These are phyloP conservation scores for Bufo bufo DNA, from an alignment of 2,113 vertebrate species.

Conservation along the genomic window DNA sequence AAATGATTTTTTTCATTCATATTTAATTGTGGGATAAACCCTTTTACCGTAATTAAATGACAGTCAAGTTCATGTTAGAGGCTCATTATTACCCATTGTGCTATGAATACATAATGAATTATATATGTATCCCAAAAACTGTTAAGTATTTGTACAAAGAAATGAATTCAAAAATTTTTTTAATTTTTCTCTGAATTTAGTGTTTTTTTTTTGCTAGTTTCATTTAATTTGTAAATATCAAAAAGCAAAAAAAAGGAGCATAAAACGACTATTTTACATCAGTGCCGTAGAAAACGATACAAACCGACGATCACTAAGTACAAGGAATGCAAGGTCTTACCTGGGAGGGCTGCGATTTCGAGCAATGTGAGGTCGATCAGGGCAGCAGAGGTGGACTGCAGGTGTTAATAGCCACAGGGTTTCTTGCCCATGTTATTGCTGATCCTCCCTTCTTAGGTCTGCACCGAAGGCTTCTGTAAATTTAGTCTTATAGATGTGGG, in stretches of 20 bases:
- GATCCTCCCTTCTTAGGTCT: slow-evolving; percentile 8
- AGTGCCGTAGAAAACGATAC: not conserved
- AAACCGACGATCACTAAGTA: not conserved
- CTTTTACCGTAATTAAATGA: not conserved
- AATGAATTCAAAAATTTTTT: not conserved
- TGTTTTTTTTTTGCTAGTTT: too few relatives aligned
- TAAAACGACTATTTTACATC: not conserved
- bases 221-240: too few relatives aligned
- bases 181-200: too few relatives aligned
- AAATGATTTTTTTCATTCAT: too few relatives aligned
- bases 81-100: not conserved
- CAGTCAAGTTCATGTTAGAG: not conserved
- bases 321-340: not conserved
- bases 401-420: slow-evolving; percentile 50
- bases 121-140: not conserved
- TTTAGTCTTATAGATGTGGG: slow-evolving; percentile 73
- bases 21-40: too few relatives aligned
- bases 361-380: slow-evolving; percentile 24
- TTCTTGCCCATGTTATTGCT: slow-evolving; percentile 34
- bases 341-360: slow-evolving; percentile 8
- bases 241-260: not conserved
- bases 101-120: not conserved
- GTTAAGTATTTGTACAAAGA: not conserved
- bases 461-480: slow-evolving; percentile 6
- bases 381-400: not conserved